Evolutionary conservation across 1,140 invertebrate species (phyloP), one percentile per base, ranked within the genome.

Genomic region (Euschistus heros): DNA sequence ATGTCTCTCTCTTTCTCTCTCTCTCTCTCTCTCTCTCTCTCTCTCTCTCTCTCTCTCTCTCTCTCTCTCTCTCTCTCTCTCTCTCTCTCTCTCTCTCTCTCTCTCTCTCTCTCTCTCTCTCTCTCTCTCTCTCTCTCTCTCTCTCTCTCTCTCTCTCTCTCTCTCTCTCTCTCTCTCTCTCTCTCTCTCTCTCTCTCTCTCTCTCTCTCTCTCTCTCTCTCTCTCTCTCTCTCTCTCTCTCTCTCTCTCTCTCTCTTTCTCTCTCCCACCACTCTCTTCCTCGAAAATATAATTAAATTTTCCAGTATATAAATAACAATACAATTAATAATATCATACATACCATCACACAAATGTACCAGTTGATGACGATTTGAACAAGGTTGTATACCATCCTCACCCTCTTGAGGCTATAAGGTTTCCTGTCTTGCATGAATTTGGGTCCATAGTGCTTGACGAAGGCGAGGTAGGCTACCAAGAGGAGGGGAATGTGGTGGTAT

Each of bases 11-110:
- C 57, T 60, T 24, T 60, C 57, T 60, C 57, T 60, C 57, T 60
- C 57, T 60, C 57, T 60, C 57, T 60, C 57, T 60, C 57, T 60
- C 57, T 60, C 57, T 60, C 20, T 60, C 57, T 60, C 20, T 60
- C 57, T 60, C 20, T 60, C 57, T 60, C 20, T 60, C 57, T 60
- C 20, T 60, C 57, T 60, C 57, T 60, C 57, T 60, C 57, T 60
- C 57, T 60, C 57, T 60, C 57, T 60, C 57, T 60, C 57, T 60
- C 57, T 60, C 57, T 60, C 57, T 60, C 57, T 60, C 57, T 60
- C 57, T 60, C 57, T 60, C 57, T 60, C 57, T 60, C 57, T 60
- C 57, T 60, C 57, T 60, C 57, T 60, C 57, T 60, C 57, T 60
- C 57, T 60, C 57, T 60, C 57, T 60, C 57, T 60, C 57, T 60